Evolutionary conservation across 1,140 invertebrate species (phyloP), one percentile per base, ranked within the genome.

Genomic region (Penaeus japonicus): DNA sequence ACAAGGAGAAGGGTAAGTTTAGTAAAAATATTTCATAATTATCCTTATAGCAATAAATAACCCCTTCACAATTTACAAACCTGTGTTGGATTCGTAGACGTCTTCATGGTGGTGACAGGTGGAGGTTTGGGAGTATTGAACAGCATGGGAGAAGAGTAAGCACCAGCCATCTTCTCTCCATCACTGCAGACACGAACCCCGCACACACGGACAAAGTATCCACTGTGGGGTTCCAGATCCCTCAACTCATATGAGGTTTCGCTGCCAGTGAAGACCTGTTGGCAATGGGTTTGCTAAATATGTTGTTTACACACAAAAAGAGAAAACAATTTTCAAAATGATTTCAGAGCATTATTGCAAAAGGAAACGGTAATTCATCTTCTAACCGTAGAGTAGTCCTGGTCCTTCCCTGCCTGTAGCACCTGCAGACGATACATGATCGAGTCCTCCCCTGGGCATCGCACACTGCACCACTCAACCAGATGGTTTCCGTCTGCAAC

Each of bases 201-300:
- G 93, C 95, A 96, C 24, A 97, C 96, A 35, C 96, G 94, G 79
- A 96, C 94, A 89, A 93, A 92, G 92, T 97, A 97, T 89, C 96
- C 95, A 47, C 94, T 94, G 87, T 95, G 95, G 24, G 95, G 93
- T 90, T 95, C 94, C 89, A 97, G 93, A 91, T 95, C 94, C 89
- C 95, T 94, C 90, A 97, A 92, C 81, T 92, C 92, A 91, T 94
- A 95, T 91, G 94, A 94, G 27, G 94, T 95, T 86, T 95, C 96
- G 87, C 93, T 90, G 65, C 96, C 96, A 90, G 93, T 93, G 91
- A 96, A 96, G 57, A 96, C 94, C 95, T 97, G 92, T 30, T 91
- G 92, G 55, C 15, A 85, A 90, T 32, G 30, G n/a, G 24, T 4
- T 39, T n/a, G 75, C 3, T 20, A 32, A 57, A 70, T 75, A 75